A percentile compares a stretch with the other conserved stretches of the same genome.
Evolutionary conservation across 1,140 invertebrate genomes (phyloP).

Genomic region (Drepana arcuata): DNA sequence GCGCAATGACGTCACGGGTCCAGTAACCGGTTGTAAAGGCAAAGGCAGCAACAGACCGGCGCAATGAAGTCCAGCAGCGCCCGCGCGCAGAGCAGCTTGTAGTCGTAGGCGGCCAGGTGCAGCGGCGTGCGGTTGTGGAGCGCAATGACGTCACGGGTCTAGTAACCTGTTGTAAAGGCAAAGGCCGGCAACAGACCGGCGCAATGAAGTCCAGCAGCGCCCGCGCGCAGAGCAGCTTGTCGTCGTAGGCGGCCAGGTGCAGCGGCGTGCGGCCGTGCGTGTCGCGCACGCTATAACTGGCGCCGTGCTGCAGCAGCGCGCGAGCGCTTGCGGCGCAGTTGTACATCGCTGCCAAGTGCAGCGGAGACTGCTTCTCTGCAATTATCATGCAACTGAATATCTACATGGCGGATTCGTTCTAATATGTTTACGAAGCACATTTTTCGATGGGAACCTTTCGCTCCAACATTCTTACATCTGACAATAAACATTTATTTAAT

Average conservation of each 20-base stretch:
- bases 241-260: slow-evolving; percentile 8
- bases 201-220: slow-evolving; percentile 13
- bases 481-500: too few species aligned
- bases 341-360: slow-evolving; percentile 11
- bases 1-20: slow-evolving; percentile 21
- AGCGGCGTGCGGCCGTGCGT: slow-evolving; percentile 25
- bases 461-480: too few species aligned
- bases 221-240: not conserved
- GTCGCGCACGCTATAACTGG: slow-evolving; percentile 14
- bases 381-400: too few species aligned
- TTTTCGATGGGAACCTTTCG: too few species aligned
- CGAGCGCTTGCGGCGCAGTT: not conserved
- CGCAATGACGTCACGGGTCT: too few species aligned
- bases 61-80: slow-evolving; percentile 14
- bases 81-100: not conserved
- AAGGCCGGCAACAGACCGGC: slow-evolving; percentile 2
- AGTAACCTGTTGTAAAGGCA: too few species aligned
- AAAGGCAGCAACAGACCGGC: too few species aligned
- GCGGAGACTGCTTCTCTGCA: not conserved
- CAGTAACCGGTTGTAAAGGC: too few species aligned
- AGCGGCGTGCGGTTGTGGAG: slow-evolving; percentile 23
- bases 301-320: not conserved
- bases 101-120: not conserved
- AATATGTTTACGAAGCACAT: too few species aligned
- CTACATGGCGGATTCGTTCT: too few species aligned